A percentile compares a stretch with the other conserved stretches of the same genome.
These are phyloP conservation scores for Bradysia coprophila DNA, from an alignment of 1,140 invertebrate genomes.

Conservation along the genomic window DNA sequence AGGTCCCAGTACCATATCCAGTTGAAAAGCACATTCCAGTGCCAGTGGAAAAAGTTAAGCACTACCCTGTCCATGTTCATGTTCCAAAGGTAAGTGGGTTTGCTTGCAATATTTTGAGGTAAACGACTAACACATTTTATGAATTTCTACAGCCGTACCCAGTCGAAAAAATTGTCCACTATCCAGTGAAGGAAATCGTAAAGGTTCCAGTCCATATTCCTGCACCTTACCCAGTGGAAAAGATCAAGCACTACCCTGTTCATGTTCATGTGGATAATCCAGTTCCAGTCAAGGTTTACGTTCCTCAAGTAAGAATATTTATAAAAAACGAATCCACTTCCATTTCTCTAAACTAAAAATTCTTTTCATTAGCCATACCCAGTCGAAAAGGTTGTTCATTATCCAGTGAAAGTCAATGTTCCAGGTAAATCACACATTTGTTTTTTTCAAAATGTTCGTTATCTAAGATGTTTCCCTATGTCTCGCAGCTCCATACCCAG, in stretches of 20 bases:
- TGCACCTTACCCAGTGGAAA: slow-evolving; percentile 43
- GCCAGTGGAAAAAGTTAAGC: slow-evolving; percentile 35
- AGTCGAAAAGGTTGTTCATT: slow-evolving; percentile 43
- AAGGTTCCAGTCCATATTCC: slow-evolving; percentile 40
- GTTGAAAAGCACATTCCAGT: slow-evolving; percentile 36
- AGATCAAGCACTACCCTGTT: slow-evolving; percentile 38
- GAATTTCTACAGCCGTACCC: slow-evolving; percentile 34
- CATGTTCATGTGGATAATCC: slow-evolving; percentile 41
- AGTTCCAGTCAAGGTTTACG: slow-evolving; percentile 44
- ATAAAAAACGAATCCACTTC: too few species aligned
- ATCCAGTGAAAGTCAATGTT: slow-evolving; percentile 46
- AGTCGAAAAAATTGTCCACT: slow-evolving; percentile 38
- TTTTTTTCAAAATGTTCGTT: too few species aligned
- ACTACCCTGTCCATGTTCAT: slow-evolving; percentile 33
- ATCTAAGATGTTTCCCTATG: too few species aligned
- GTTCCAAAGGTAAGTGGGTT: too few species aligned
- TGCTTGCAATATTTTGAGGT: too few species aligned
- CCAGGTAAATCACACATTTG: too few species aligned
- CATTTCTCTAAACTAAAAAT: too few species aligned
- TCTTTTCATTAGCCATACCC: too few species aligned
- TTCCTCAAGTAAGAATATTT: too few species aligned
- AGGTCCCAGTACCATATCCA: slow-evolving; percentile 41
- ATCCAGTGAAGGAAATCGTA: slow-evolving; percentile 39
- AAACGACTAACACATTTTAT: too few species aligned
- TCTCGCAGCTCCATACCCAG: slow-evolving; percentile 52